Base-by-base conservation (phyloP, 2,888 invertebrate species). In the Lepidonotus clava region DNA sequence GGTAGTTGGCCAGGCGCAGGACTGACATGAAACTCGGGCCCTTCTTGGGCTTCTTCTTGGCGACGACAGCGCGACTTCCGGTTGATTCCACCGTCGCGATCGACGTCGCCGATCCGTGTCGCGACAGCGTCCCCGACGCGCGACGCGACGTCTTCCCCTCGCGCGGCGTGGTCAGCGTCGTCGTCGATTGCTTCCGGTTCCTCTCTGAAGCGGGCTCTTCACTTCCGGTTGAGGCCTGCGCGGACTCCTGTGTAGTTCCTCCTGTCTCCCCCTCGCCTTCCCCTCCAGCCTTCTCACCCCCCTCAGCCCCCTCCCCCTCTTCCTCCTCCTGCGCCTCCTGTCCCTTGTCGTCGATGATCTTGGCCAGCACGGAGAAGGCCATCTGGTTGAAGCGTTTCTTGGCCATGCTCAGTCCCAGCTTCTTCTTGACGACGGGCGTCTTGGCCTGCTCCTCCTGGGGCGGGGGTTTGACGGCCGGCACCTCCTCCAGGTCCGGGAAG, bases 331-430 rank as follows among this genome's bases (percentile, higher is more conserved):
- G 32, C 1, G 24, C 51, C 8, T n/a, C 24, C n/a, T 46, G 5
- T 18, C 18, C 51, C 51, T 85, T 85, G 24, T 85, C 85, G 40
- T 85, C 71, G 32, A 85, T 36, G n/a, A 85, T 85, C 51, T 85
- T 66, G 6, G 85, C 67, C 8, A 85, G 71, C 21, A 85, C 85
- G 14, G 61, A 40, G 51, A 85, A 85, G 71, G 85, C 85, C 71
- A 85, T 85, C 46, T 76, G 67, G 67, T 46, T 71, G 34, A 85
- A 85, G 40, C 76, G 61, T n/a, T 38, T 67, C 76, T 51, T 85
- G 41, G 67, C 85, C 41, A 80, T 28, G 51, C 80, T 46, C 24
- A 46, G 51, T 80, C 34, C 18, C 18, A 14, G 5, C 32, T 80
- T 80, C 5, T 28, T 18, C 11, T 24, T 1, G 14, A 28, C 46